Evolutionary conservation across 2,888 invertebrate genomes (phyloP).

Genomic region (Platycheirus rosarum): DNA sequence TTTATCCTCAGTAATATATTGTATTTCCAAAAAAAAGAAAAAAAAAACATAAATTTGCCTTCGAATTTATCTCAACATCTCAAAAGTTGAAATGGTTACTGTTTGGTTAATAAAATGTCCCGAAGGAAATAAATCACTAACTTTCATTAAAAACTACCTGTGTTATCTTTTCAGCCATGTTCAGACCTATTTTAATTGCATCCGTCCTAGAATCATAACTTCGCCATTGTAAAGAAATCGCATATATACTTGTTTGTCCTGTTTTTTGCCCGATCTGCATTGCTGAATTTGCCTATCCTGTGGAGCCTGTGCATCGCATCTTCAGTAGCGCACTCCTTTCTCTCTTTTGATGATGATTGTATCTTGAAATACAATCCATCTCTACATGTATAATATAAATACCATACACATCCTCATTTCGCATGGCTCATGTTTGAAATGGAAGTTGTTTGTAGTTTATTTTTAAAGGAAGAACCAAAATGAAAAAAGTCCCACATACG

Average conservation of each 20-base stretch:
- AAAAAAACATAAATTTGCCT: no score
- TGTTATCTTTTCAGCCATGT: no score
- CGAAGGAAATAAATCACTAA: neutral
- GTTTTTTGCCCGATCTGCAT: neutral
- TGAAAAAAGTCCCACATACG: slow-evolving; percentile 60
- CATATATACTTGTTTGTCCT: neutral
- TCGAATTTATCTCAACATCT: no score
- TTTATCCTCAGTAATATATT: no score
- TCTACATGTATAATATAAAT: neutral
- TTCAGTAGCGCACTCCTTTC: slow-evolving; percentile 26
- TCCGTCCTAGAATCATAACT: slow-evolving; percentile 11
- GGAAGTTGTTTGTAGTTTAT: slow-evolving; percentile 34
- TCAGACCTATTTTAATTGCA: neutral
- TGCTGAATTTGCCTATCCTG: neutral
- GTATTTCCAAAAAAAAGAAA: no score
- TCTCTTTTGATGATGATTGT: slow-evolving; percentile 56
- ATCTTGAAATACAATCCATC: slow-evolving; percentile 22
- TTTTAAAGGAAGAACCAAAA: neutral
- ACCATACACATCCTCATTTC: neutral
- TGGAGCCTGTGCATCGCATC: no score
- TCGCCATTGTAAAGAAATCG: slow-evolving; percentile 10
- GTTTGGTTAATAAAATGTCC: neutral
- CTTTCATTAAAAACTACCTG: no score
- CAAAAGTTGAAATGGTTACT: no score
- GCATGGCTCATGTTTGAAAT: slow-evolving; percentile 25